These are phyloP conservation scores for Otocyon megalotis DNA, from an alignment of 2,113 vertebrate species.

Conservation along the genomic window DNA sequence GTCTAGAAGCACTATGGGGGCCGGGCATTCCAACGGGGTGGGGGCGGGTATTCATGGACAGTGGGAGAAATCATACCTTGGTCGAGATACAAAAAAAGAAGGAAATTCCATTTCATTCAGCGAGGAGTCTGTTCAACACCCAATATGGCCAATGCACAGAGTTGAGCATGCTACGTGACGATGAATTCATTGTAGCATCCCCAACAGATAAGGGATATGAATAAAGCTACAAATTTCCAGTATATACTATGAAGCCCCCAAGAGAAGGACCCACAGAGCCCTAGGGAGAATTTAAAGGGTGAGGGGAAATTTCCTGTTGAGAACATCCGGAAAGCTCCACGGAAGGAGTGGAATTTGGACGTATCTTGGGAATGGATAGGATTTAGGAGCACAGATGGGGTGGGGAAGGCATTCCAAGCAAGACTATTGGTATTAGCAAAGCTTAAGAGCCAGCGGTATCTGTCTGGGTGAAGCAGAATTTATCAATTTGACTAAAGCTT, in stretches of 20 bases:
- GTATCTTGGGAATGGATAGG: background rate
- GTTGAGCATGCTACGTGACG: no score
- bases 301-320: background rate
- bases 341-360: background rate
- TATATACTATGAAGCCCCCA: background rate
- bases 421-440: background rate
- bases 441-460: background rate
- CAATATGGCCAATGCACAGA: background rate
- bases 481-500: background rate
- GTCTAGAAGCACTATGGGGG: background rate
- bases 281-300: no score
- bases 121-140: background rate
- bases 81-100: background rate
- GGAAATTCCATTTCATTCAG: background rate
- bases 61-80: background rate
- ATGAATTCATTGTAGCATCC: background rate
- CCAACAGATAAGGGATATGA: no score
- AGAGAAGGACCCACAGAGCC: no score
- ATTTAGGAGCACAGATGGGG: background rate
- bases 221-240: background rate
- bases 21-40: rapidly evolving
- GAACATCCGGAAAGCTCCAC: background rate
- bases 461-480: background rate
- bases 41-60: background rate
- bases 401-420: background rate